phyloP scores from a whole-genome alignment of 1,140 invertebrate genomes.

The Melanaphis sacchari region DNA sequence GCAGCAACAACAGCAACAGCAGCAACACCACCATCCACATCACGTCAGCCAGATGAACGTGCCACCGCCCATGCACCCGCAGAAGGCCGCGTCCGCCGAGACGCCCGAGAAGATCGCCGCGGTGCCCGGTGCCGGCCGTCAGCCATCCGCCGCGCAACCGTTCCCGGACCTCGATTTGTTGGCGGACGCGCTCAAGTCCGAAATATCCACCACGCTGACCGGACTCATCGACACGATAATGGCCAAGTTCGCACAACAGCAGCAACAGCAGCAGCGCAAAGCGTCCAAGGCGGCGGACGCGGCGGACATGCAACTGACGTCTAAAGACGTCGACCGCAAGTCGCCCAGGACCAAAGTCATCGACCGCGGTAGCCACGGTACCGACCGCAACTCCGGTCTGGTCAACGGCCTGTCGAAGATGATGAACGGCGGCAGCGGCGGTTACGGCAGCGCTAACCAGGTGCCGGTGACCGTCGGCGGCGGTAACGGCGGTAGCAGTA shows the following conservation, averaged over 20 bases:
- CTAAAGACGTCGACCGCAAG: conserved; percentile 84
- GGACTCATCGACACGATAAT: conserved; percentile 90
- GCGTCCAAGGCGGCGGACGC: conserved; percentile 74
- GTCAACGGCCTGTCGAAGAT: conserved; percentile 58
- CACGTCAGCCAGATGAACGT: conserved; percentile 27
- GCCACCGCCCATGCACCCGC: background rate
- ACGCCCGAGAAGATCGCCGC: background rate
- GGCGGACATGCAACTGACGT: conserved; percentile 79
- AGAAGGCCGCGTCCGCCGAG: conserved; percentile 2
- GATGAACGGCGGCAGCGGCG: conserved; percentile 59
- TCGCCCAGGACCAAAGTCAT: conserved; percentile 81
- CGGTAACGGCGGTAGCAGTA: background rate
- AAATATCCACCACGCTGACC: conserved; percentile 83
- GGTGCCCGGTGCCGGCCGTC: background rate
- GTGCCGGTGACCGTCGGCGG: conserved; percentile 61
- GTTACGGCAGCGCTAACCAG: conserved; percentile 57
- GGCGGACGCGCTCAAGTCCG: conserved; percentile 86
- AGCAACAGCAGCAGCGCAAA: conserved; percentile 70
- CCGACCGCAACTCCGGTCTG: conserved; percentile 60
- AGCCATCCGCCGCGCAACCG: conserved; percentile 65
- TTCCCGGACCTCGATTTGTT: conserved; percentile 82
- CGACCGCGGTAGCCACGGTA: conserved; percentile 68
- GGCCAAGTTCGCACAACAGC: conserved; percentile 80
- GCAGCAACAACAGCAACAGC: conserved; percentile 60
- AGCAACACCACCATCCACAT: conserved; percentile 58